A percentile compares a stretch with the other conserved stretches of the same genome.
phyloP scores from a whole-genome alignment of 2,888 invertebrate genomes.

The Agriopis marginaria region DNA sequence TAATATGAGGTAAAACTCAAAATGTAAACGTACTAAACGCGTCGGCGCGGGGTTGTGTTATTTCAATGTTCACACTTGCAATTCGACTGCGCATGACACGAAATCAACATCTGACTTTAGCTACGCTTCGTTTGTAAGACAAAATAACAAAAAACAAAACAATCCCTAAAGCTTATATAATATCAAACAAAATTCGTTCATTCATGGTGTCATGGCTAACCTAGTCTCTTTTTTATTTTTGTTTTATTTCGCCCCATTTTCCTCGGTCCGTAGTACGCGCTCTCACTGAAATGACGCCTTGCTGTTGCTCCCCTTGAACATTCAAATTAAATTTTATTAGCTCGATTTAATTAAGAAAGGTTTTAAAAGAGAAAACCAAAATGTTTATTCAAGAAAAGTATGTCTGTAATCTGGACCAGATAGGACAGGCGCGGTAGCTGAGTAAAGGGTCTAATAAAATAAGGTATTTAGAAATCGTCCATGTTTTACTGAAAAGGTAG shows the following conservation, averaged over 20 bases:
- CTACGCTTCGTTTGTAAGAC: too few relatives aligned
- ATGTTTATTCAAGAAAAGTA: conserved; percentile 3
- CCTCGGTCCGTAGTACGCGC: background rate
- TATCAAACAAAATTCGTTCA: too few relatives aligned
- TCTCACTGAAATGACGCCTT: background rate
- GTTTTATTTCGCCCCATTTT: background rate
- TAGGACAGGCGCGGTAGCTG: background rate
- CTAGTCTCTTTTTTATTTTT: background rate
- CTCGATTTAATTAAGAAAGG: conserved; percentile 28
- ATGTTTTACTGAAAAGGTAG: background rate
- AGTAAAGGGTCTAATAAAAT: background rate
- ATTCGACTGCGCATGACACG: too few relatives aligned
- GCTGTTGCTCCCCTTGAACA: conserved; percentile 15
- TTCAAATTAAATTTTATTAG: conserved; percentile 29
- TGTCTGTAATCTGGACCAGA: background rate
- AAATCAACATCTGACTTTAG: too few relatives aligned
- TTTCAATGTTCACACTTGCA: too few relatives aligned
- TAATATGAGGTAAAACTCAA: too few relatives aligned
- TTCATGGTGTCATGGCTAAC: too few relatives aligned
- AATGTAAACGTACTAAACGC: too few relatives aligned
- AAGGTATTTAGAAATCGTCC: background rate
- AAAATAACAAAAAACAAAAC: too few relatives aligned
- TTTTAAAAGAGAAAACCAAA: conserved; percentile 11
- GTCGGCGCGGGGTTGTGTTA: too few relatives aligned
- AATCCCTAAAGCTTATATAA: too few relatives aligned